Conservation (phyloP, 2,797 vertebrate species). For the Morus bassanus region DNA sequence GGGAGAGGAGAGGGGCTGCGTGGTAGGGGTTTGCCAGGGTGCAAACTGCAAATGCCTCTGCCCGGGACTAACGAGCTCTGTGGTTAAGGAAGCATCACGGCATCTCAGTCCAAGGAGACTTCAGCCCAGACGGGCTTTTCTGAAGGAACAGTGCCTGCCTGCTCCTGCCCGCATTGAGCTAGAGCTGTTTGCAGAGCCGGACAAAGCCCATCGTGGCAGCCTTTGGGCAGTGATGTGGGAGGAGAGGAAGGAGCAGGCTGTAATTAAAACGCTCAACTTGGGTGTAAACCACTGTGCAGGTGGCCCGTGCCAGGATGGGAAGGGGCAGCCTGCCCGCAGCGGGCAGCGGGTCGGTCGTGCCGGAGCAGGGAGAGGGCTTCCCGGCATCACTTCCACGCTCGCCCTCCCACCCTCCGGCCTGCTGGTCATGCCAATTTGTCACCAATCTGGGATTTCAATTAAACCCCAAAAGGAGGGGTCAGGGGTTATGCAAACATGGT, state of each 20-base stretch:
- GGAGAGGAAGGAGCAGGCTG: background rate
- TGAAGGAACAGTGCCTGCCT: background rate
- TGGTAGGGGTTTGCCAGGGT: background rate
- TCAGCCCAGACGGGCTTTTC: background rate
- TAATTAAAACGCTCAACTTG: rapidly evolving
- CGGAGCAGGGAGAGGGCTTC: background rate
- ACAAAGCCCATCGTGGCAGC: background rate
- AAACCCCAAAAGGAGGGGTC: slow-evolving; percentile 50
- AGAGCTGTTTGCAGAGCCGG: rapidly evolving
- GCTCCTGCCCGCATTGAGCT: rapidly evolving
- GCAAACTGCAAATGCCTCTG: background rate
- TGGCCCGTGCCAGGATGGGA: background rate
- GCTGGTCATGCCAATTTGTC: slow-evolving; percentile 66
- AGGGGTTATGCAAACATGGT: slow-evolving; percentile 59
- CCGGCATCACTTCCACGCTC: background rate
- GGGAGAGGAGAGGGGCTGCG: background rate
- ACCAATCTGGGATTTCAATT: slow-evolving; percentile 56
- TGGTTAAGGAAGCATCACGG: background rate
- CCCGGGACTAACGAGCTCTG: background rate
- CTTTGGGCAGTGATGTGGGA: rapidly evolving
- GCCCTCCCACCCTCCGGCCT: background rate
- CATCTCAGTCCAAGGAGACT: background rate
- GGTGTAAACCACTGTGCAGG: background rate
- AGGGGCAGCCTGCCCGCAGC: background rate
- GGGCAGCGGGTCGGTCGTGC: background rate